phyloP scores from a whole-genome alignment of 2,797 vertebrate genomes.

The Phrynocephalus guinanensis region DNA sequence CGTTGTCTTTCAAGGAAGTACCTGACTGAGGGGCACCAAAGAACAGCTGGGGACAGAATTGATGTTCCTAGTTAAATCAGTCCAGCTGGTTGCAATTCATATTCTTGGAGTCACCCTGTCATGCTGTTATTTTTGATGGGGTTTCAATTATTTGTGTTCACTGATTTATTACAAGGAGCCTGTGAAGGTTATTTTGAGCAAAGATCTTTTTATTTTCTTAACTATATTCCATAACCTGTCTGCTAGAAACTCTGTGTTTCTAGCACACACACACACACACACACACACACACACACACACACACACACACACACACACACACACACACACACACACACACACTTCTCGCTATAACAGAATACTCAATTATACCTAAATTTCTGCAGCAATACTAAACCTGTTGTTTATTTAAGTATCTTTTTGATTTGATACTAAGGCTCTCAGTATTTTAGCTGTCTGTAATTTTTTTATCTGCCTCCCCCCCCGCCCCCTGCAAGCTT shows the following conservation, averaged over 20 bases:
- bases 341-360: background rate
- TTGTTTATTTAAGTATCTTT: rapidly evolving
- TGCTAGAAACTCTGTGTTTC: background rate
- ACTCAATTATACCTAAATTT: background rate
- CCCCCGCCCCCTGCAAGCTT: rapidly evolving
- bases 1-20: constrained; percentile 62
- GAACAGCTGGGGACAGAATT: constrained; percentile 63
- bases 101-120: background rate
- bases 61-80: rapidly evolving
- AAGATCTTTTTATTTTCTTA: rapidly evolving
- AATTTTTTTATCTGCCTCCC: background rate
- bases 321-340: too few relatives aligned
- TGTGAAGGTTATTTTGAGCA: background rate
- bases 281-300: background rate
- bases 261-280: too few relatives aligned
- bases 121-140: background rate
- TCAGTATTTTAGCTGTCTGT: background rate
- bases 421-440: background rate
- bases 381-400: background rate
- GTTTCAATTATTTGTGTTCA: background rate
- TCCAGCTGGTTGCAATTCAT: constrained; percentile 23
- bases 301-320: too few relatives aligned
- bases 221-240: background rate
- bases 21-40: constrained; percentile 55
- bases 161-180: constrained; percentile 28